These are phyloP conservation scores for Ips typographus DNA, from an alignment of 1,140 invertebrate species.

Conservation along the genomic window DNA sequence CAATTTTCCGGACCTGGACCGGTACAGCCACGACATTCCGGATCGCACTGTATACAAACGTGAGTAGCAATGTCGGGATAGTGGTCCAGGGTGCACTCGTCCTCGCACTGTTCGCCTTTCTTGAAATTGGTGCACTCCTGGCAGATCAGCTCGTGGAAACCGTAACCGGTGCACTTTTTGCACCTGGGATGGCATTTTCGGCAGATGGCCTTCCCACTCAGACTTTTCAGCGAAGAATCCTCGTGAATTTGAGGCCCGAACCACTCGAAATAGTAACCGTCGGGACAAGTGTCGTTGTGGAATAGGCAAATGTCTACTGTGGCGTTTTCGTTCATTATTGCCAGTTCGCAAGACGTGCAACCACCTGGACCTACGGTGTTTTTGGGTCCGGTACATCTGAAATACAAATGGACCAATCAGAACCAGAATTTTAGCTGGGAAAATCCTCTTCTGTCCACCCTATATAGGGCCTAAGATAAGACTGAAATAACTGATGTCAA, in stretches of 20 bases:
- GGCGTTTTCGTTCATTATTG: constrained; percentile 75
- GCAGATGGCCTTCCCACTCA: constrained; percentile 81
- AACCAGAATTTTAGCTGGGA: too few species aligned
- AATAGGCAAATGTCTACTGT: constrained; percentile 66
- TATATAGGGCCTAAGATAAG: too few species aligned
- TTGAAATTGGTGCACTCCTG: constrained; percentile 83
- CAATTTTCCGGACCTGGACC: constrained; percentile 81
- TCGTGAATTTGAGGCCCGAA: constrained; percentile 74
- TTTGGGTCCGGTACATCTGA: constrained; percentile 81
- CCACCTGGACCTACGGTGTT: constrained; percentile 80
- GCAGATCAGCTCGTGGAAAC: constrained; percentile 82
- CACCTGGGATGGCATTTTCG: constrained; percentile 89
- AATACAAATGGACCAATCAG: not conserved
- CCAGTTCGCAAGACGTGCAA: constrained; percentile 88
- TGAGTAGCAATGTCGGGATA: constrained; percentile 74
- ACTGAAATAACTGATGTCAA: too few species aligned
- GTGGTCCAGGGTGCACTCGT: constrained; percentile 83
- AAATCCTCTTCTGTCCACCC: too few species aligned
- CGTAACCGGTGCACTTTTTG: constrained; percentile 84
- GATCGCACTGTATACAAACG: constrained; percentile 76
- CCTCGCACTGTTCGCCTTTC: constrained; percentile 85
- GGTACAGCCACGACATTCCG: constrained; percentile 81
- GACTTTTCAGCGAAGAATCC: constrained; percentile 58
- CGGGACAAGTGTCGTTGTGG: constrained; percentile 78
- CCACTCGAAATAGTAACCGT: constrained; percentile 83